Evolutionary conservation across 2,888 invertebrate species (phyloP).

Genomic region (Macropis europaea): DNA sequence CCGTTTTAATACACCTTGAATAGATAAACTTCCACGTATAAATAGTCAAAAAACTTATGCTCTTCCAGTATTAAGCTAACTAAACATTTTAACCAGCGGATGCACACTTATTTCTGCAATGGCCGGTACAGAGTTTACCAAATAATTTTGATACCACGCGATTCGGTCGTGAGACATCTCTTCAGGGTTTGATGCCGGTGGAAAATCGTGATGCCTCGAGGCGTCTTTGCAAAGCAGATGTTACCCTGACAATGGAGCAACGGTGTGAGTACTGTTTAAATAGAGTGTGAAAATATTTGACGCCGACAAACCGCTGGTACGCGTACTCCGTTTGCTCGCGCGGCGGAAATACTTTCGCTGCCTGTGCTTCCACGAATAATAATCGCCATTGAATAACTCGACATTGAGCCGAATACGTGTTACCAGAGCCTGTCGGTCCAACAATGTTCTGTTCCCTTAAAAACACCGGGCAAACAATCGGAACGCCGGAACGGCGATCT

Average conservation of each 20-base stretch:
- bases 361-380: slow-evolving; percentile 3
- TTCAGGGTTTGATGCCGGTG: background rate
- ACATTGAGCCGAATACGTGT: slow-evolving; percentile 3
- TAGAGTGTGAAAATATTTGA: slow-evolving; percentile 48
- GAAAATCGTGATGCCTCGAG: background rate
- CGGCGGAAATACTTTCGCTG: slow-evolving; percentile 35
- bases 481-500: no score
- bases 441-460: no score
- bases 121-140: no score
- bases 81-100: no score
- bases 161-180: no score
- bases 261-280: slow-evolving; percentile 34
- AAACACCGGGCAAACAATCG: background rate
- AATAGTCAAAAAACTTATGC: no score
- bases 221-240: slow-evolving; percentile 43
- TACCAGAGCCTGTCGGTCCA: no score
- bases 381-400: background rate
- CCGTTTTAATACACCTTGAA: no score
- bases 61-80: no score
- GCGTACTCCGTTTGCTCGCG: background rate
- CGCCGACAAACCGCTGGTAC: slow-evolving; percentile 3
- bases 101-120: no score
- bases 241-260: slow-evolving; percentile 16
- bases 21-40: no score
- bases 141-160: no score